Conservation (phyloP, 1,140 invertebrate genomes). For the Ostrea denselamellosa region DNA sequence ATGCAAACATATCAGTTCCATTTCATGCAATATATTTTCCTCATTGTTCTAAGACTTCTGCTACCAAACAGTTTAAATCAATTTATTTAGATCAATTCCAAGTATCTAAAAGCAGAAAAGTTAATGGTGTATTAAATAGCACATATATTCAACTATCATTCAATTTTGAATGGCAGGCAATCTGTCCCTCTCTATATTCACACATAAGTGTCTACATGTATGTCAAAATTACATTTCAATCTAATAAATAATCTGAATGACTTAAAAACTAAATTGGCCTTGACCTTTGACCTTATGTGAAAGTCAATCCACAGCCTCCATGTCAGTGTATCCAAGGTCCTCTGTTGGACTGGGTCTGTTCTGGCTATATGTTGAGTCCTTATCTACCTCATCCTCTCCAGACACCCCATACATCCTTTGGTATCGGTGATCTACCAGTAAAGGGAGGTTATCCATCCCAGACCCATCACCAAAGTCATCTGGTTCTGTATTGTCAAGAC, state of each 20-base stretch:
- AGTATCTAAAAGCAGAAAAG: too few relatives aligned
- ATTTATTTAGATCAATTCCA: too few relatives aligned
- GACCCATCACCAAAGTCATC: constrained; percentile 43
- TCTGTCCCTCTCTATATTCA: too few relatives aligned
- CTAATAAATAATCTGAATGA: not conserved
- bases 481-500: not conserved
- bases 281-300: not conserved
- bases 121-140: too few relatives aligned
- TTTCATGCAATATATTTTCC: too few relatives aligned
- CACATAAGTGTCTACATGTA: not conserved
- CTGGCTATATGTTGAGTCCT: constrained; percentile 51
- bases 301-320: constrained; percentile 74
- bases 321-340: constrained; percentile 69
- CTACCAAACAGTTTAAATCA: too few relatives aligned
- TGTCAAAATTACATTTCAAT: not conserved
- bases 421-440: constrained; percentile 27
- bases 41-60: too few relatives aligned
- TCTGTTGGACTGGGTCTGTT: constrained; percentile 43
- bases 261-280: not conserved
- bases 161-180: too few relatives aligned
- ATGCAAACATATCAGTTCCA: too few relatives aligned
- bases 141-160: too few relatives aligned
- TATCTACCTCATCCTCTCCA: constrained; percentile 46
- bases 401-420: constrained; percentile 34
- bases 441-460: not conserved